Conservation (phyloP, 2,888 invertebrate species). For the Yponomeuta cagnagella region DNA sequence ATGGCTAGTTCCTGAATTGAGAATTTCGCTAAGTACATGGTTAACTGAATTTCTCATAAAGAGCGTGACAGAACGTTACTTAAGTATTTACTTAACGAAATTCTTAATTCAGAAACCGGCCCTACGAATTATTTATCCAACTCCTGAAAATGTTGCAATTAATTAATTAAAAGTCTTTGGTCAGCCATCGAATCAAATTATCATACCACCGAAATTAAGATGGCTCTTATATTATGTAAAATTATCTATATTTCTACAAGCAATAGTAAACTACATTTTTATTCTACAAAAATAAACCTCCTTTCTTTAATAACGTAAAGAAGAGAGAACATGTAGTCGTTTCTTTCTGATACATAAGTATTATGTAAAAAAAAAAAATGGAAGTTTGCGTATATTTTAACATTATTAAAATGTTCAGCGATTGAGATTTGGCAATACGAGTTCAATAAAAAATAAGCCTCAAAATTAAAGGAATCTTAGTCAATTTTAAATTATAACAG, state of each 20-base stretch:
- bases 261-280: not conserved
- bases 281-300: not conserved
- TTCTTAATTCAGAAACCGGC: too few relatives aligned
- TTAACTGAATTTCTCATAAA: too few relatives aligned
- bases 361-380: not conserved
- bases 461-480: not conserved
- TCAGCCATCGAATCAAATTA: constrained; percentile 30
- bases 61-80: too few relatives aligned
- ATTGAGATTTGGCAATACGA: not conserved
- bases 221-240: constrained; percentile 21
- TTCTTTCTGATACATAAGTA: not conserved
- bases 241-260: not conserved
- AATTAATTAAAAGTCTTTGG: constrained; percentile 48
- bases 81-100: too few relatives aligned
- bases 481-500: not conserved
- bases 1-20: not conserved
- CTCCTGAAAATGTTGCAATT: constrained; percentile 28
- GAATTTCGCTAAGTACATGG: too few relatives aligned
- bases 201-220: constrained; percentile 27
- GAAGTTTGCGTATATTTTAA: not conserved
- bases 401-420: not conserved
- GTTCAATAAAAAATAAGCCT: not conserved
- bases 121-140: not conserved
- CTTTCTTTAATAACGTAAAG: not conserved
- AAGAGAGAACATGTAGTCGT: not conserved